A percentile compares a stretch with the other conserved stretches of the same genome.
Evolutionary conservation across 2,113 vertebrate species (phyloP).

Genomic region (Maccullochella peelii): DNA sequence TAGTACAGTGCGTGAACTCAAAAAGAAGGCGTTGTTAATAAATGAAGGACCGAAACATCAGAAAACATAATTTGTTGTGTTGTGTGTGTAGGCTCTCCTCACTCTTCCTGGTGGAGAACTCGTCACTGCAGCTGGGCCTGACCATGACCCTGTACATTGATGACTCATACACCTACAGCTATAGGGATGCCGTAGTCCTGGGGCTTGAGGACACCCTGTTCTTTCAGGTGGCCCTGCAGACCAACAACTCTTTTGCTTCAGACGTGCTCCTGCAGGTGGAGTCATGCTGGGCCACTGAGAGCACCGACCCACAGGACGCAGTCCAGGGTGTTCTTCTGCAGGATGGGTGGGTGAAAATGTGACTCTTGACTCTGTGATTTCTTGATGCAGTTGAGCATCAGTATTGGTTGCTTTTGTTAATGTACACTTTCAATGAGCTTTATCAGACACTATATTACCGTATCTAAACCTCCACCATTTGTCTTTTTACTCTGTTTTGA

Average conservation of each 20-base stretch:
- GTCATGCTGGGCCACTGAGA: conserved; percentile 81
- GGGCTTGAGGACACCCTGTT: conserved; percentile 62
- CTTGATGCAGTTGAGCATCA: not conserved
- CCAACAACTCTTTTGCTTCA: conserved; percentile 58
- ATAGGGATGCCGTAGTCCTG: conserved; percentile 28
- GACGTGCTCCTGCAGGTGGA: conserved; percentile 73
- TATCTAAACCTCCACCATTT: too few species aligned
- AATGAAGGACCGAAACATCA: not conserved
- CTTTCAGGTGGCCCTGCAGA: conserved; percentile 74
- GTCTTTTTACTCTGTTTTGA: too few species aligned
- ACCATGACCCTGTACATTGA: conserved; percentile 71
- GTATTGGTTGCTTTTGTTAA: not conserved
- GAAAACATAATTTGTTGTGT: not conserved
- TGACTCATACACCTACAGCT: conserved; percentile 35
- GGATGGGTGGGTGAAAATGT: conserved; percentile 67
- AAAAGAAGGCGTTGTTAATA: not conserved
- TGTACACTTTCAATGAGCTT: not conserved
- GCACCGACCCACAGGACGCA: conserved; percentile 34
- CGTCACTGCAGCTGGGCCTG: conserved; percentile 67
- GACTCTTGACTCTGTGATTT: not conserved
- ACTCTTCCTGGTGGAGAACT: conserved; percentile 68
- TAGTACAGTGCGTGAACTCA: not conserved
- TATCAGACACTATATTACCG: not conserved
- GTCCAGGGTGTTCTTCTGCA: conserved; percentile 67
- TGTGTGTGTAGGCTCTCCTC: conserved; percentile 72